Evolutionary conservation across 2,888 invertebrate species (phyloP).

Genomic region (Cheiracanthium punctorium): DNA sequence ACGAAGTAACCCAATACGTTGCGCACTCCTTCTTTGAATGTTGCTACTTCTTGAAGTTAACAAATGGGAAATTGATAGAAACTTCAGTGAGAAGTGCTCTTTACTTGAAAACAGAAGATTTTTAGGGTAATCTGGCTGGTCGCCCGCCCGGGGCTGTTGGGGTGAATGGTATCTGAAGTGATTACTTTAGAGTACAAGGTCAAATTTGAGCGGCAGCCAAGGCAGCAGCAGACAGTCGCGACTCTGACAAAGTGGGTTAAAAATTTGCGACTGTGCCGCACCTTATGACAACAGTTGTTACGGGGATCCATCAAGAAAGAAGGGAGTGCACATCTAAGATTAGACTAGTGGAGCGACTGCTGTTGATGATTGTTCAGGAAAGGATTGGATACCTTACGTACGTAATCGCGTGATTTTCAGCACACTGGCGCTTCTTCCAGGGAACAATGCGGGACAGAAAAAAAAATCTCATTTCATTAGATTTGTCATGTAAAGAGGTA

Average conservation of each 20-base stretch:
- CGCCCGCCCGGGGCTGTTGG: conserved; percentile 31
- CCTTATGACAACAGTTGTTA: conserved; percentile 39
- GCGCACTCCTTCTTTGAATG: no score
- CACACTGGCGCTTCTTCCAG: no score
- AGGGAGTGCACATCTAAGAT: conserved; percentile 29
- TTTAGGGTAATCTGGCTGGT: conserved; percentile 8
- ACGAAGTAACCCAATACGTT: no score
- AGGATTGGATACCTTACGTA: background rate
- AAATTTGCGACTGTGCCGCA: conserved; percentile 23
- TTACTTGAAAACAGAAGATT: background rate
- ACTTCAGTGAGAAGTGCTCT: background rate
- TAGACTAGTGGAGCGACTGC: conserved; percentile 22
- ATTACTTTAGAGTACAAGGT: conserved; percentile 55
- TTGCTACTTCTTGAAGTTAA: background rate
- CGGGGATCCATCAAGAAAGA: background rate
- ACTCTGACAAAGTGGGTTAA: conserved; percentile 34
- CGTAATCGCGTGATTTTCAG: background rate
- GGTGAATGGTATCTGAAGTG: conserved; percentile 53
- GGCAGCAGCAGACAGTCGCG: conserved; percentile 41
- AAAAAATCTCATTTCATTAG: no score
- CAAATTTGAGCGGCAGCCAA: conserved; percentile 46
- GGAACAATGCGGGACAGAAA: background rate
- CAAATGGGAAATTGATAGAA: background rate
- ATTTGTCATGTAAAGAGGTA: no score
- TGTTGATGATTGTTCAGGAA: background rate